Conservation (phyloP, 1,140 invertebrate species). For the Papilio machaon region DNA sequence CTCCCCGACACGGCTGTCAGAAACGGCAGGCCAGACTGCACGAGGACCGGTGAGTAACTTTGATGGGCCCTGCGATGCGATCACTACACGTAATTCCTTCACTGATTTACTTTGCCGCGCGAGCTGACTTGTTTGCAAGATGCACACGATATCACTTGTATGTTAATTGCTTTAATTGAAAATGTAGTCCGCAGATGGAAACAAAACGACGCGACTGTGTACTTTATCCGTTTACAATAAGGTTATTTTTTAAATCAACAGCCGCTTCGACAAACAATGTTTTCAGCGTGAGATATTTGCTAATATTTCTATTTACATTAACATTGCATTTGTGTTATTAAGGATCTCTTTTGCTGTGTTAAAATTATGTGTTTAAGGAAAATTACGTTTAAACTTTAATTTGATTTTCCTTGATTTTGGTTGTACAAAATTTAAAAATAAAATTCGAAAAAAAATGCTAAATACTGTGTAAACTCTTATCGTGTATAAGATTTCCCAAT, state of each 20-base stretch:
- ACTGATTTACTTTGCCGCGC: constrained; percentile 18
- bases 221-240: neutral
- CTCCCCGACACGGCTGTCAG: constrained; percentile 89
- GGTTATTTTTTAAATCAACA: neutral
- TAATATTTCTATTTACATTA: constrained; percentile 14
- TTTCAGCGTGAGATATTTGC: constrained; percentile 24
- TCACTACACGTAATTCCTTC: constrained; percentile 13
- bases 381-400: neutral
- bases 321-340: constrained; percentile 14
- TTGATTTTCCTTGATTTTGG: neutral
- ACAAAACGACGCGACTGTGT: neutral
- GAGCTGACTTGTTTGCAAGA: constrained; percentile 25
- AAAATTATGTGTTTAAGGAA: neutral
- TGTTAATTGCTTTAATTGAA: constrained; percentile 29
- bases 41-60: constrained; percentile 66
- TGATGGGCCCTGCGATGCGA: constrained; percentile 9
- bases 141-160: constrained; percentile 30
- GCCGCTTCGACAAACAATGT: constrained; percentile 4
- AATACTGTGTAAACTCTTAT: neutral
- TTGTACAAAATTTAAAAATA: neutral
- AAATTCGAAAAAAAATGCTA: neutral
- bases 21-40: constrained; percentile 87
- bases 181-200: constrained; percentile 22
- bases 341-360: constrained; percentile 1
- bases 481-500: neutral